phyloP scores from a whole-genome alignment of 1,140 invertebrate genomes.

The Drosophila pachea region DNA sequence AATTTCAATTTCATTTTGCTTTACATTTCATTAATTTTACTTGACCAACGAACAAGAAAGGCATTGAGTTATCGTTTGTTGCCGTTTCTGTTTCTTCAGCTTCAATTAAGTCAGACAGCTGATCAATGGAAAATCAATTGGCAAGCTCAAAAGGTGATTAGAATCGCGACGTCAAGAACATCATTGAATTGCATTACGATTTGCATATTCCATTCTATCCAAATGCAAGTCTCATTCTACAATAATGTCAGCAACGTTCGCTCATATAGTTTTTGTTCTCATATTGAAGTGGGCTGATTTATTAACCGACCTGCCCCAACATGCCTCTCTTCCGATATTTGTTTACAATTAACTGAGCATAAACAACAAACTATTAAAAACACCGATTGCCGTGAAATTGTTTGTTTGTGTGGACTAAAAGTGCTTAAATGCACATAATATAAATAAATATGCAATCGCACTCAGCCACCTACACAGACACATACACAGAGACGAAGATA shows the following conservation, averaged over 20 bases:
- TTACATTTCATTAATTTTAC: constrained; percentile 16
- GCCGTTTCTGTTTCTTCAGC: constrained; percentile 1
- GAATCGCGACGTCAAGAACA: too few relatives aligned
- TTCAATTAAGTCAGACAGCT: constrained; percentile 37
- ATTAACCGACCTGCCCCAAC: constrained; percentile 23
- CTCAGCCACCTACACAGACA: constrained; percentile 1
- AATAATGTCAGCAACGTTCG: neutral
- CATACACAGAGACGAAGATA: neutral
- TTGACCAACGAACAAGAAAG: neutral
- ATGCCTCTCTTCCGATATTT: constrained; percentile 8
- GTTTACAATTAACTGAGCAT: constrained; percentile 32
- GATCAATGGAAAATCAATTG: constrained; percentile 35
- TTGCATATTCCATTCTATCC: neutral
- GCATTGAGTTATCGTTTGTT: constrained; percentile 2
- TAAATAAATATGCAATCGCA: constrained; percentile 18
- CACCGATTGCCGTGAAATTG: neutral
- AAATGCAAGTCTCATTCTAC: neutral
- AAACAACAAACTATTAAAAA: constrained; percentile 26
- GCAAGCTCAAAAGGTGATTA: constrained; percentile 13
- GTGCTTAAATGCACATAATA: constrained; percentile 29
- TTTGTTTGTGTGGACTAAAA: constrained; percentile 29
- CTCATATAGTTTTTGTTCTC: neutral
- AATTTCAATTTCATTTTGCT: constrained; percentile 13
- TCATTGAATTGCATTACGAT: neutral
- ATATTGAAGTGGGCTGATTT: neutral